These are phyloP conservation scores for Trypoxylon attenuatum DNA, from an alignment of 2,888 invertebrate species.

Conservation along the genomic window DNA sequence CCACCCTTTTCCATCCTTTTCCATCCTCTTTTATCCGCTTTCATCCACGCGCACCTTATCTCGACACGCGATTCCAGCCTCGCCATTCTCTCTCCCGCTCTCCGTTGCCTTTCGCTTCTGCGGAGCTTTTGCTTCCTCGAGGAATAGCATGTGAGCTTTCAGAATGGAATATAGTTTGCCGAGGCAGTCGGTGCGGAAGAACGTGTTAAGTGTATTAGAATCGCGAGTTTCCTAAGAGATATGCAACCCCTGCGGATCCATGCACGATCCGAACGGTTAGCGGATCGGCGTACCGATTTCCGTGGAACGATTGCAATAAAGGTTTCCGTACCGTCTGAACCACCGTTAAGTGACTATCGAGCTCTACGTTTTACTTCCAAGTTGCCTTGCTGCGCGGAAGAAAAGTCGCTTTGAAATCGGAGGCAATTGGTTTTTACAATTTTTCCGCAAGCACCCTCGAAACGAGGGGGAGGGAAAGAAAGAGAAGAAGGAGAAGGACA, in stretches of 20 bases:
- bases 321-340: constrained; percentile 2
- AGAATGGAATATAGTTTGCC: neutral
- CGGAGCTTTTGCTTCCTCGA: no score
- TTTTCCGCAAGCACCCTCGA: neutral
- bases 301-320: constrained; percentile 18
- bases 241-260: constrained; percentile 5
- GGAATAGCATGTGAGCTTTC: neutral
- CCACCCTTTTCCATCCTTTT: neutral
- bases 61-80: neutral
- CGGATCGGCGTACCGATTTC: constrained; percentile 11
- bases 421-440: constrained; percentile 39
- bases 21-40: neutral
- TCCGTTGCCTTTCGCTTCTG: neutral
- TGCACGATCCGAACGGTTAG: neutral
- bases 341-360: neutral
- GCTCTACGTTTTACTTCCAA: neutral
- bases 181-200: constrained; percentile 20
- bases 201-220: constrained; percentile 37
- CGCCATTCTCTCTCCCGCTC: neutral
- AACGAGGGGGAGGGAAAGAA: no score
- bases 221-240: constrained; percentile 16
- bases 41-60: neutral
- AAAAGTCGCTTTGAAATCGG: no score
- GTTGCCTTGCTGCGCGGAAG: neutral
- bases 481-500: no score